Conservation (phyloP, 2,113 vertebrate species). For the Pagrus major region DNA sequence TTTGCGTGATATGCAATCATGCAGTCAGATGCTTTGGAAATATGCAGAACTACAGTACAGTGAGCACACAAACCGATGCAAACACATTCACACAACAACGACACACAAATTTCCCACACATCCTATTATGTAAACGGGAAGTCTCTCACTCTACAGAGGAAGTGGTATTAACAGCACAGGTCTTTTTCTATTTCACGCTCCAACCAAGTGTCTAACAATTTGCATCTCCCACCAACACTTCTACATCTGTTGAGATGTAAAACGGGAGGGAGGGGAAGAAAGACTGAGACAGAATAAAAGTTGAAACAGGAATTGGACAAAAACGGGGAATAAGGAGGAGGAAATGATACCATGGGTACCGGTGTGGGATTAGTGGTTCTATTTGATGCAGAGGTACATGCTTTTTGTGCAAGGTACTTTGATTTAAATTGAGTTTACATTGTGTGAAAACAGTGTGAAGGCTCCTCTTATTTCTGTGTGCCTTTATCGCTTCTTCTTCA, state of each 20-base stretch:
- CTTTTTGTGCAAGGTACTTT: background rate
- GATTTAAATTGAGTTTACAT: background rate
- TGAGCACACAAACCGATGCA: slow-evolving; percentile 19
- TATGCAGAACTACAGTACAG: slow-evolving; percentile 12
- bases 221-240: slow-evolving; percentile 68
- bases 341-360: background rate
- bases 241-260: slow-evolving; percentile 59
- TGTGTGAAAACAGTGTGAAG: background rate
- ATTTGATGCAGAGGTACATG: background rate
- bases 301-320: slow-evolving; percentile 1
- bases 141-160: slow-evolving; percentile 61
- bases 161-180: slow-evolving; percentile 70
- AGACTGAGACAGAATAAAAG: background rate
- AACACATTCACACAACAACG: slow-evolving; percentile 10
- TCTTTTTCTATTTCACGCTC: slow-evolving; percentile 79
- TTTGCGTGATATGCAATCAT: slow-evolving; percentile 33
- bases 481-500: background rate
- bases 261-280: background rate
- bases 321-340: background rate
- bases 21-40: slow-evolving; percentile 31
- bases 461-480: background rate
- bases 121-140: slow-evolving; percentile 53
- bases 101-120: slow-evolving; percentile 18
- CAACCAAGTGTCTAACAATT: slow-evolving; percentile 77
- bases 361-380: background rate